Conservation (phyloP, 2,888 invertebrate species). For the Diarsia rubi region DNA sequence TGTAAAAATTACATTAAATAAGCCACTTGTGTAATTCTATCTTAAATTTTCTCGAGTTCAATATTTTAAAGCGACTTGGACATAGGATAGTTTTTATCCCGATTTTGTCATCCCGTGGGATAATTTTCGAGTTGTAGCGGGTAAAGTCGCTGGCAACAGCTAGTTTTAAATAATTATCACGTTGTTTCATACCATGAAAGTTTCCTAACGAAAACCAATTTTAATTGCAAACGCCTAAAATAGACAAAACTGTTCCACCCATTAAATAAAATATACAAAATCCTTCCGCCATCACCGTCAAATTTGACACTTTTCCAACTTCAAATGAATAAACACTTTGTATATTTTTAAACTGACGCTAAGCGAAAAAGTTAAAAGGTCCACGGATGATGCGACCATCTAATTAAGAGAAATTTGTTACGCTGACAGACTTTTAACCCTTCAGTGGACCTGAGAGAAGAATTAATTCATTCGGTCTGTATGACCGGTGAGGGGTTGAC, state of each 20-base stretch:
- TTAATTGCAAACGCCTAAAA: conserved; percentile 5
- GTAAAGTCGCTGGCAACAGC: too few relatives aligned
- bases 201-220: not conserved
- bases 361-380: conserved; percentile 67
- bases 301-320: conserved; percentile 16
- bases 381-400: conserved; percentile 56
- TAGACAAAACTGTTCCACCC: not conserved
- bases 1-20: too few relatives aligned
- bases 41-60: too few relatives aligned
- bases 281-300: not conserved
- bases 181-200: not conserved
- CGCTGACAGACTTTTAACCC: conserved; percentile 68
- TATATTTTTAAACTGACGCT: conserved; percentile 59
- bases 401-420: conserved; percentile 74
- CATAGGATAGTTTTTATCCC: too few relatives aligned
- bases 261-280: conserved; percentile 10
- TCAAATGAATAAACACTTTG: conserved; percentile 26
- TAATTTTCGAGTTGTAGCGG: too few relatives aligned
- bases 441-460: conserved; percentile 58
- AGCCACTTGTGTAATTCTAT: too few relatives aligned
- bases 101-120: too few relatives aligned
- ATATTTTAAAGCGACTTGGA: too few relatives aligned
- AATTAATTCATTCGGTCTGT: conserved; percentile 69
- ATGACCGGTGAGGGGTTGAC: conserved; percentile 60
- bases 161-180: too few relatives aligned